Conservation (phyloP, 2,113 vertebrate genomes). For the Pan paniscus region DNA sequence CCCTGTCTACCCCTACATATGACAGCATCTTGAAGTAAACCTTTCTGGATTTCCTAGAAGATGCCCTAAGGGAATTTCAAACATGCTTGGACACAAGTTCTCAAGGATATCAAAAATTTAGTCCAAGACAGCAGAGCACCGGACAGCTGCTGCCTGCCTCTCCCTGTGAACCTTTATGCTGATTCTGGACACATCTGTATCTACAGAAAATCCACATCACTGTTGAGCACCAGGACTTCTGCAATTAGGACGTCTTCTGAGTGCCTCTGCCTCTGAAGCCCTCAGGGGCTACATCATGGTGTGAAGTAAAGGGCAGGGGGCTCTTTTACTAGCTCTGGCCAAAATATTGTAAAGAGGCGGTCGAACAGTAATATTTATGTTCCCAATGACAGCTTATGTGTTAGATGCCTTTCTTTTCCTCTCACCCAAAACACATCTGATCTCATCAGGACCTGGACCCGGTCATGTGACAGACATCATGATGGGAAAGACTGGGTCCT, state of each 20-base stretch:
- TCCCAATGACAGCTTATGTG: background rate
- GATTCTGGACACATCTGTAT: background rate
- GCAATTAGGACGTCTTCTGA: background rate
- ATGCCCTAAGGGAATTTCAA: background rate
- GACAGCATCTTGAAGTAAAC: background rate
- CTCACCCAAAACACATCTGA: background rate
- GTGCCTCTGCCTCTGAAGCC: rapidly evolving
- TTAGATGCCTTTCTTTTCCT: background rate
- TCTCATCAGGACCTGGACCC: background rate
- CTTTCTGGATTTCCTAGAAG: background rate
- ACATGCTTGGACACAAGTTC: background rate
- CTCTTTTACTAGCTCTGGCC: background rate
- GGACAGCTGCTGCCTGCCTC: rapidly evolving
- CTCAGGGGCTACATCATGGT: rapidly evolving
- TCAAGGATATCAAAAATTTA: too few relatives aligned
- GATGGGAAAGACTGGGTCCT: background rate
- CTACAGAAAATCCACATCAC: background rate
- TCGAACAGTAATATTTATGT: too few relatives aligned
- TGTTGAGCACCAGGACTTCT: background rate
- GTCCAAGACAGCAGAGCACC: too few relatives aligned
- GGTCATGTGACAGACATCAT: background rate
- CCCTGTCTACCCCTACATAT: rapidly evolving
- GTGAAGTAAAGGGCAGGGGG: background rate
- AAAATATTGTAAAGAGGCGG: background rate
- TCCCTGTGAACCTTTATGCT: background rate